Evolutionary conservation across 2,797 vertebrate genomes (phyloP).

Genomic region (Carcharodon carcharias): DNA sequence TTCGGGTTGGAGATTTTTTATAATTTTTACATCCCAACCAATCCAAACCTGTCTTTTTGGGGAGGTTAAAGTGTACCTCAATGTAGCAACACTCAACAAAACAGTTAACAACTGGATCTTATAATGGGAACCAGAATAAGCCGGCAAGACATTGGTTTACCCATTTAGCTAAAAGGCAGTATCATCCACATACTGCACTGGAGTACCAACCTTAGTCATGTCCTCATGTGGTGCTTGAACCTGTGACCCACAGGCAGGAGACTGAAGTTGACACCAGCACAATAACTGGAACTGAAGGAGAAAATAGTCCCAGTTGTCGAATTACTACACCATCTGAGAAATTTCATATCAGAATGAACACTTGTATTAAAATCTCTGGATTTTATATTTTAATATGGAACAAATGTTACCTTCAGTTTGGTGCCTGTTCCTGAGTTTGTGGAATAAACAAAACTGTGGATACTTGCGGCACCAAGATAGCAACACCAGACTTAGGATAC

Average conservation of each 20-base stretch:
- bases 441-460: background rate
- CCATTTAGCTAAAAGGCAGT: too few relatives aligned
- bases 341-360: background rate
- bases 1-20: background rate
- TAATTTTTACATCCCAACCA: background rate
- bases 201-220: background rate
- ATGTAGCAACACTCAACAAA: background rate
- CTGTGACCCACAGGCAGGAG: background rate
- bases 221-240: background rate
- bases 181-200: background rate
- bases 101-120: background rate
- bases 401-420: background rate
- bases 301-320: background rate
- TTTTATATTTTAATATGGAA: background rate
- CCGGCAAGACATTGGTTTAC: background rate
- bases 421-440: background rate
- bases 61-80: too few relatives aligned
- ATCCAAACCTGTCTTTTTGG: background rate
- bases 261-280: background rate
- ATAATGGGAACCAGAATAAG: background rate
- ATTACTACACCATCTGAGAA: background rate
- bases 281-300: background rate
- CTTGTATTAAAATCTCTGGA: background rate
- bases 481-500: background rate
- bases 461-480: background rate